These are phyloP conservation scores for Apamea crenata DNA, from an alignment of 2,888 invertebrate species.

Conservation along the genomic window DNA sequence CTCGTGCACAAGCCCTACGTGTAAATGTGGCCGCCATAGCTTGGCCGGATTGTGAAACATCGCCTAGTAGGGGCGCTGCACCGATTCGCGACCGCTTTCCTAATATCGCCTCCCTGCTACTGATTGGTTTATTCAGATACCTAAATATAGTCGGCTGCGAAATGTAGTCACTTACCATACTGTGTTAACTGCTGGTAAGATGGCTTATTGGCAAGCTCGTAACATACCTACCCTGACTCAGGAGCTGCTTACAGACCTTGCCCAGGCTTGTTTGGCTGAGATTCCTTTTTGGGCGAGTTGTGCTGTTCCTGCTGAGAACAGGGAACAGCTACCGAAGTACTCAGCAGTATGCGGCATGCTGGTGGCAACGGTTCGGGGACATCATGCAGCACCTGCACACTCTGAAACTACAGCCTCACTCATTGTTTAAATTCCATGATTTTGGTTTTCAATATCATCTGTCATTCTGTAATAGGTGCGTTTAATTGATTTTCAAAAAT, in stretches of 20 bases:
- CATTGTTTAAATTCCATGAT: background rate
- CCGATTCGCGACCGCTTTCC: conserved; percentile 17
- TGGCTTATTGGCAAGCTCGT: conserved; percentile 6
- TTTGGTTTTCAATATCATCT: background rate
- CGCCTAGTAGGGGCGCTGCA: conserved; percentile 17
- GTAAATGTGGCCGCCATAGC: conserved; percentile 21
- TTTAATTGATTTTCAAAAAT: too few relatives aligned
- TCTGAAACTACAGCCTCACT: background rate
- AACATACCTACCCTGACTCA: background rate
- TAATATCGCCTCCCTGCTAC: conserved; percentile 21
- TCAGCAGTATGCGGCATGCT: background rate
- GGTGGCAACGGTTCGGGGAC: background rate
- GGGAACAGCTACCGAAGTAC: background rate
- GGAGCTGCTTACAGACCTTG: background rate
- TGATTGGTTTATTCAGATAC: conserved; percentile 36
- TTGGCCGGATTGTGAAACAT: conserved; percentile 16
- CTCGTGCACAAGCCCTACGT: conserved; percentile 3
- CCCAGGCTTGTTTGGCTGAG: background rate
- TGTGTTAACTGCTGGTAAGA: background rate
- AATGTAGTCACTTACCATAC: conserved; percentile 29
- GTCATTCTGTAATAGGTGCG: background rate
- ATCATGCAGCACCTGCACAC: background rate
- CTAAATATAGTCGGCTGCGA: conserved; percentile 28
- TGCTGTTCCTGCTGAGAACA: background rate
- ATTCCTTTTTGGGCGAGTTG: background rate